phyloP scores from a whole-genome alignment of 2,113 vertebrate species.

The Geococcyx californianus region DNA sequence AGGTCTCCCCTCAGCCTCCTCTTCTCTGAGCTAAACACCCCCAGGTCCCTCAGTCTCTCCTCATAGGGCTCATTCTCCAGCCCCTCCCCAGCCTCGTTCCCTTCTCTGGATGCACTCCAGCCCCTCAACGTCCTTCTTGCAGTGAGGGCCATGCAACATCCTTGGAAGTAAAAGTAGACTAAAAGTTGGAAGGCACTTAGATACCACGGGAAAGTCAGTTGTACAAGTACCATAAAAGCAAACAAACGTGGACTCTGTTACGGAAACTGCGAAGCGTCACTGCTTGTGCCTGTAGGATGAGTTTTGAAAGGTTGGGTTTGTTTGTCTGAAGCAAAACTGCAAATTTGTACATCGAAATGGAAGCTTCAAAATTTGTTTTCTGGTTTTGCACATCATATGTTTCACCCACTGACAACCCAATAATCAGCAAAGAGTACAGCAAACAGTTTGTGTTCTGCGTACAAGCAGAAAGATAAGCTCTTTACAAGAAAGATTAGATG shows the following conservation, averaged over 20 bases:
- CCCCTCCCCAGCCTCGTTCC: too few species aligned
- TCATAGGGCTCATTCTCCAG: too few species aligned
- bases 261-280: rapidly evolving
- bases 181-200: neutral
- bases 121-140: too few species aligned
- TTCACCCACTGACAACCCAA: neutral
- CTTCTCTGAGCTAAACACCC: too few species aligned
- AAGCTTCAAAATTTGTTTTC: neutral
- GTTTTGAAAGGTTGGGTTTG: neutral
- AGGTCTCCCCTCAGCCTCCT: too few species aligned
- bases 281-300: rapidly evolving
- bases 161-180: too few species aligned
- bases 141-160: rapidly evolving
- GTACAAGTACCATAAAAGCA: neutral
- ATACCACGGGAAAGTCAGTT: rapidly evolving
- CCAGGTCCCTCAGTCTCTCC: too few species aligned
- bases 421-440: neutral
- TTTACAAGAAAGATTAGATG: neutral
- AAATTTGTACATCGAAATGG: neutral
- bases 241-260: rapidly evolving
- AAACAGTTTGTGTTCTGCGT: neutral
- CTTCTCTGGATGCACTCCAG: too few species aligned
- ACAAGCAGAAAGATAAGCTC: neutral
- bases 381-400: neutral
- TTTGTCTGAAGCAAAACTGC: neutral